Percentiles rank a stretch among this genome's conserved stretches.
These are phyloP conservation scores for Cyclargus thomasi DNA, from an alignment of 1,140 invertebrate species.

Conservation along the genomic window DNA sequence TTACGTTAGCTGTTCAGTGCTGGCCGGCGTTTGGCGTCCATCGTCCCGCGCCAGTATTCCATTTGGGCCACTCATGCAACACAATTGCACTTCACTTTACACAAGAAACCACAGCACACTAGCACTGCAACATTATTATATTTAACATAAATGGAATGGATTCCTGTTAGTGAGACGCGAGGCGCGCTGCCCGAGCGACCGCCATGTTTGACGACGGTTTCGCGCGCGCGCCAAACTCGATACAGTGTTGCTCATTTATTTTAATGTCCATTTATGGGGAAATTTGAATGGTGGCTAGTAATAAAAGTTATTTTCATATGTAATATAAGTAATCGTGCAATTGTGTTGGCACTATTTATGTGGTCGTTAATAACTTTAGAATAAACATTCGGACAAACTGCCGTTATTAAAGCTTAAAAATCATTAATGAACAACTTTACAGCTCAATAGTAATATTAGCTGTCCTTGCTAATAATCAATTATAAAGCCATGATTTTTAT, in stretches of 20 bases:
- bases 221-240: slow-evolving; percentile 64
- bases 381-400: too few relatives aligned
- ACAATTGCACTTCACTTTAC: slow-evolving; percentile 48
- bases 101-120: slow-evolving; percentile 46
- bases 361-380: too few relatives aligned
- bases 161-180: slow-evolving; percentile 37
- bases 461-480: too few relatives aligned
- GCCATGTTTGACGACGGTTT: slow-evolving; percentile 62
- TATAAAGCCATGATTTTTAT: too few relatives aligned
- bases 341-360: too few relatives aligned
- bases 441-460: too few relatives aligned
- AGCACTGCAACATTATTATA: slow-evolving; percentile 59
- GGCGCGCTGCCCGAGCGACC: slow-evolving; percentile 49
- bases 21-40: slow-evolving; percentile 64
- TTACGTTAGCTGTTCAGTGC: slow-evolving; percentile 68
- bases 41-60: slow-evolving; percentile 55
- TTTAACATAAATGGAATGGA: slow-evolving; percentile 25
- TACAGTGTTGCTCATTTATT: slow-evolving; percentile 34
- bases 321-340: too few relatives aligned
- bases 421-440: too few relatives aligned
- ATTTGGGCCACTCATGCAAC: slow-evolving; percentile 67
- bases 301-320: too few relatives aligned
- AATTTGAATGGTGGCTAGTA: too few relatives aligned
- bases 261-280: slow-evolving; percentile 22
- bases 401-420: too few relatives aligned